A percentile compares a stretch with the other conserved stretches of the same genome.
phyloP scores from a whole-genome alignment of 1,140 invertebrate genomes.

The Neelides sp. region DNA sequence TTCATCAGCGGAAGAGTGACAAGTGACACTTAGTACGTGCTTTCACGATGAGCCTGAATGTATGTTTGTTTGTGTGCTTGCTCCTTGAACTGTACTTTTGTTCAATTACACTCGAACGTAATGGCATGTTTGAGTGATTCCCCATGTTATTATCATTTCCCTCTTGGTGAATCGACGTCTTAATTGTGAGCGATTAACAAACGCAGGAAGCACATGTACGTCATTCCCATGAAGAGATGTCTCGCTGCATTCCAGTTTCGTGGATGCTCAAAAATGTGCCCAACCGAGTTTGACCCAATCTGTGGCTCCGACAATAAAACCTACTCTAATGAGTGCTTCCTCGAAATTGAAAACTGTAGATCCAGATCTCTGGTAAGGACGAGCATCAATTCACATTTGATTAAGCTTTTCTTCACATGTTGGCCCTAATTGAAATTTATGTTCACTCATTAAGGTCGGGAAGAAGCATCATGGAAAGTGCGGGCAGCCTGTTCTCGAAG shows the following conservation, averaged over 20 bases:
- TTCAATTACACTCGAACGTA: too few species aligned
- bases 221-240: slow-evolving; percentile 71
- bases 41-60: too few species aligned
- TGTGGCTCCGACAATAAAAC: slow-evolving; percentile 79
- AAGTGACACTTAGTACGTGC: too few species aligned
- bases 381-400: neutral
- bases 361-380: slow-evolving; percentile 47
- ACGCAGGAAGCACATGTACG: slow-evolving; percentile 70
- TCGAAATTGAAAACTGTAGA: slow-evolving; percentile 76
- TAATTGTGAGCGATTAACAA: too few species aligned
- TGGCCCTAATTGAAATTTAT: neutral
- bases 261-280: slow-evolving; percentile 73
- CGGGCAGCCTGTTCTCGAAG: slow-evolving; percentile 51
- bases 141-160: too few species aligned
- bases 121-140: too few species aligned
- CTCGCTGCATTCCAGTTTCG: slow-evolving; percentile 66
- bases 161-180: too few species aligned
- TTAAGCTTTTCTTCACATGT: slow-evolving; percentile 1
- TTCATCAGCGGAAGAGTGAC: too few species aligned
- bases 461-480: slow-evolving; percentile 54
- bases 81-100: too few species aligned
- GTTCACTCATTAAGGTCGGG: slow-evolving; percentile 33
- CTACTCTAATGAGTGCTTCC: slow-evolving; percentile 83
- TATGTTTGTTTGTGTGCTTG: too few species aligned
- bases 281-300: slow-evolving; percentile 70